Base-by-base conservation (phyloP, 37 sponge, comb jelly and placozoan species). In the Beroe ovata region DNA sequence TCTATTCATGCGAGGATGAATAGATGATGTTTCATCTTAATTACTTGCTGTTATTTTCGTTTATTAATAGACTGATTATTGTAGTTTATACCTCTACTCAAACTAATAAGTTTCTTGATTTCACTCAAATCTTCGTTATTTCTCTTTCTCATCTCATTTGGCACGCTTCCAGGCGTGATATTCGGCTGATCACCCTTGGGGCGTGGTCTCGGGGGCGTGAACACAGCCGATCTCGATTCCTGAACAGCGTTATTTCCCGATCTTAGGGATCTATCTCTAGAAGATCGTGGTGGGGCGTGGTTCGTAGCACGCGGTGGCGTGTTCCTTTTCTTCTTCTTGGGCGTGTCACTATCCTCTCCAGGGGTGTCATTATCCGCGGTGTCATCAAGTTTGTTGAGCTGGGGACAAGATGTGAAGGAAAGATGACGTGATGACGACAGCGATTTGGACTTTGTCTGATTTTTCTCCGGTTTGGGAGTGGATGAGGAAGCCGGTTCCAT, bases 51-150 rank as follows among this genome's bases (percentile, higher is more conserved):
- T 11, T 47, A 47, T 11, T 47, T 47, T 6, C 6, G 54, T 47
- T 47, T 47, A 47, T 47, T 47, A 47, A 47, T 47, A 16, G 8
- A 20, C 63, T 61, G 28, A 16, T 3, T 61, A 61, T 25, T 26
- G 63, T 25, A 61, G 63, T 61, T 25, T 61, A 61, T 61, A 61
- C 22, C 28, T 16, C 21, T 61, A 61, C 63, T 25, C 63, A 61
- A 61, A 26, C 28, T 61, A 4, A 61, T 61, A 25, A 47, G 54
- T 47, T 77, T 77, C 38, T 23, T 77, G 22, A 77, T 77, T 54
- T 37, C 84, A 77, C 33, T 77, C 84, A 77, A 77, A 16, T 42
- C 84, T 14, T 42, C 42, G 54, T 33, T 41, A 42, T 77, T 77
- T 29, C n/a, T 77, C 47, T 40, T 16, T 25, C 84, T 1, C 19